Evolutionary conservation across 2,888 invertebrate genomes (phyloP), one percentile per base, ranked within the genome.

Genomic region (Sinohyriopsis cumingii): DNA sequence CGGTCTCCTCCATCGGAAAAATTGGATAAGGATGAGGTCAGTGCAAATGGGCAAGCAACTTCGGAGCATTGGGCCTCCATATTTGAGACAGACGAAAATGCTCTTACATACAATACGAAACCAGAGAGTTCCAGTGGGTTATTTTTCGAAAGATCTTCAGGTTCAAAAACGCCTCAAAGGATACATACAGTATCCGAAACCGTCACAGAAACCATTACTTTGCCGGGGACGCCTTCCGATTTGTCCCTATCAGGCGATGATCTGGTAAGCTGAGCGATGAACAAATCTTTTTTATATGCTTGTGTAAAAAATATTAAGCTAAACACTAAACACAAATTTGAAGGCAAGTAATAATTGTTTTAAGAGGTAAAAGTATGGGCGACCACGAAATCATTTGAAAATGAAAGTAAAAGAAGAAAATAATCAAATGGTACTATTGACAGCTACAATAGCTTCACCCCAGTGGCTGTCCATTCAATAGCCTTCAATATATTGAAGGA

Each of bases 171-270:
- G 18, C 72, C 77, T 0, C 73, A 78, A 6, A 59, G 74, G 24
- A 76, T 82, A 59, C 75, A 71, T n/a, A 82, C 82, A 0, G 82
- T 82, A n/a, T 82, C 82, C 6, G 82, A 78, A 59, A 78, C 73
- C 18, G 77, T 75, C n/a, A 55, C 71, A n/a, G 45, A 70, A 25
- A 73, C 77, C 5, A 22, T 79, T 18, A 76, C 72, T 54, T 59
- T 82, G 9, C 83, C 83, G 3, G 81, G 80, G 19, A 82, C 83
- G 1, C 82, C 82, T 3, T 68, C 72, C 19, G 73, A 75, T 33
- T 25, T 59, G 55, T 67, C 67, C 33, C 33, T 67, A 12, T 45
- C 45, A 45, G 45, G 45, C 45, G 45, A 45, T 45, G 45, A 45
- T 45, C 45, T 45, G 45, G 45, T 45, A 45, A 45, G 45, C 3